phyloP scores from a whole-genome alignment of 2,888 invertebrate genomes.

The Morpho achilles region DNA sequence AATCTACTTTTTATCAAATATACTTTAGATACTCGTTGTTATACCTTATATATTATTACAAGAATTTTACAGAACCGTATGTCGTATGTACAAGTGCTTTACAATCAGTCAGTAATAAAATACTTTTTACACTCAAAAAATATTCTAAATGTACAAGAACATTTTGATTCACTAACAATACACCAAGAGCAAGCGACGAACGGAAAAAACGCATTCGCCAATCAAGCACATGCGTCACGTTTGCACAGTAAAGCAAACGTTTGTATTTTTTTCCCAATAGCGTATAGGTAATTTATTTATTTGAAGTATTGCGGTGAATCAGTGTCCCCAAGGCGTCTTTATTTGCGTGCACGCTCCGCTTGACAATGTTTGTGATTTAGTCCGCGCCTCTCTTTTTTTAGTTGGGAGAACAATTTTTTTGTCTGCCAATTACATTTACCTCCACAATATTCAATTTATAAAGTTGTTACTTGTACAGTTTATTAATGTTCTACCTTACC shows the following conservation, averaged over 20 bases:
- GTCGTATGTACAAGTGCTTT: no score
- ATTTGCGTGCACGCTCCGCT: slow-evolving; percentile 61
- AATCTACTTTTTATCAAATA: no score
- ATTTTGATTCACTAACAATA: no score
- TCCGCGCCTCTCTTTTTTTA: slow-evolving; percentile 20
- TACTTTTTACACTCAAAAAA: not conserved
- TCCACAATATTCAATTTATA: not conserved
- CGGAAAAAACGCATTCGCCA: slow-evolving; percentile 40
- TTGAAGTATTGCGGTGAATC: slow-evolving; percentile 63
- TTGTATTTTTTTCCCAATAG: slow-evolving; percentile 41
- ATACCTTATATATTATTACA: no score
- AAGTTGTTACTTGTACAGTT: not conserved
- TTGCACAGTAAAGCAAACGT: slow-evolving; percentile 50
- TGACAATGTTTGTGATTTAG: slow-evolving; percentile 59
- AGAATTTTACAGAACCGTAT: no score
- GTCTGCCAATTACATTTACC: not conserved
- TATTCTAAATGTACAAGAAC: no score
- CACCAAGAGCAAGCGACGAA: not conserved
- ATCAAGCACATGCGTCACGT: slow-evolving; percentile 35
- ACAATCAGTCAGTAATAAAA: no score
- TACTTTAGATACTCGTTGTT: no score
- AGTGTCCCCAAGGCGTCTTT: slow-evolving; percentile 63
- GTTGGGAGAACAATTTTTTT: slow-evolving; percentile 11
- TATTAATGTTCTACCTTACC: no score
- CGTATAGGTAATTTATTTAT: slow-evolving; percentile 56